Evolutionary conservation across 2,888 invertebrate species (phyloP).

Genomic region (Apodemia duryi): DNA sequence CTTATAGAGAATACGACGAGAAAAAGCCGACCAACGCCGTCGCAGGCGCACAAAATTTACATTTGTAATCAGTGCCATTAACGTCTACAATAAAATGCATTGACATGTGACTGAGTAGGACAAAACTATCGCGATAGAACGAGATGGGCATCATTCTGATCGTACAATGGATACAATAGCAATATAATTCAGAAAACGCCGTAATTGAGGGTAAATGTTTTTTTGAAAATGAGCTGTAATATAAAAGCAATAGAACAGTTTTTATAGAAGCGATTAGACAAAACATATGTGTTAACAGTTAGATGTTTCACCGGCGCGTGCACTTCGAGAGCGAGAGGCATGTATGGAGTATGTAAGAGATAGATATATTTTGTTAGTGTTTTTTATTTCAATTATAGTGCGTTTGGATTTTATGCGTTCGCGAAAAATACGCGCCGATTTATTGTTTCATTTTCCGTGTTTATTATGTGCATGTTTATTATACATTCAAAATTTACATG

Average conservation of each 20-base stretch:
- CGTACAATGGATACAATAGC: conserved; percentile 72
- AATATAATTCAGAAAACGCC: conserved; percentile 34
- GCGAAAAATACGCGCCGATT: conserved; percentile 71
- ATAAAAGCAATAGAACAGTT: conserved; percentile 27
- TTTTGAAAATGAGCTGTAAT: conserved; percentile 34
- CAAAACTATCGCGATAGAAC: conserved; percentile 49
- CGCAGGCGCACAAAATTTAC: conserved; percentile 73
- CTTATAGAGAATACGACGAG: conserved; percentile 64
- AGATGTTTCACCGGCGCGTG: conserved; percentile 49
- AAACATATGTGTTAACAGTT: conserved; percentile 22
- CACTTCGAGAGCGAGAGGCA: conserved; percentile 51
- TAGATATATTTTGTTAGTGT: conserved; percentile 38
- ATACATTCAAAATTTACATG: conserved; percentile 33
- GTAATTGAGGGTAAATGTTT: conserved; percentile 29
- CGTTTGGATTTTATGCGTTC: conserved; percentile 73
- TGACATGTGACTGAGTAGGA: conserved; percentile 63
- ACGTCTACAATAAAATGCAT: conserved; percentile 77
- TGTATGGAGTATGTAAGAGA: conserved; percentile 48
- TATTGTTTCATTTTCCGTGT: conserved; percentile 59
- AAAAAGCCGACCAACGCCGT: conserved; percentile 70
- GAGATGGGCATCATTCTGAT: conserved; percentile 47
- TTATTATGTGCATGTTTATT: conserved; percentile 25
- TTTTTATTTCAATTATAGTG: conserved; percentile 63
- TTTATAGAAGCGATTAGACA: conserved; percentile 25
- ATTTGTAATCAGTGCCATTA: conserved; percentile 77